Percentiles rank a stretch among this genome's conserved stretches.
These are phyloP conservation scores for Phrynocephalus guinanensis DNA, from an alignment of 2,797 vertebrate genomes.

Conservation along the genomic window DNA sequence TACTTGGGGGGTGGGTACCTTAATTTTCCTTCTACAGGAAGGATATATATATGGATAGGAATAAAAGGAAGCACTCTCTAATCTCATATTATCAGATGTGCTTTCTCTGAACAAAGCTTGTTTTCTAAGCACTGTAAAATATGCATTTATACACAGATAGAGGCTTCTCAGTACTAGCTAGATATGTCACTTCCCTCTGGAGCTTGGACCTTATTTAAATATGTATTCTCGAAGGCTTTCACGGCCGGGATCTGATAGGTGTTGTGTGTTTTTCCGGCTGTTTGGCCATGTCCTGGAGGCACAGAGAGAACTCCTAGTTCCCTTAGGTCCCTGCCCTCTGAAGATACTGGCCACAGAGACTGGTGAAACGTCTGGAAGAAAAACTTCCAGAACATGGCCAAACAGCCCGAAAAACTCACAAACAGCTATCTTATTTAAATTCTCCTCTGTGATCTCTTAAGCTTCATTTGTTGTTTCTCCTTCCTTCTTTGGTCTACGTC, in stretches of 20 bases:
- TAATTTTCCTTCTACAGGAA: neutral
- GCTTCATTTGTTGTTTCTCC: neutral
- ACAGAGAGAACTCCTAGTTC: too few relatives aligned
- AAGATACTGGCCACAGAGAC: too few relatives aligned
- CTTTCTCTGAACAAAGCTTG: neutral
- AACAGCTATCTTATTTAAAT: too few relatives aligned
- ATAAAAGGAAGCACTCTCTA: neutral
- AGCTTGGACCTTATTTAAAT: neutral
- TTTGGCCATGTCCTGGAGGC: too few relatives aligned
- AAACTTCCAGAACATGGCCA: too few relatives aligned
- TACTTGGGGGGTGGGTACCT: neutral
- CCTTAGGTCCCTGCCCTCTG: too few relatives aligned
- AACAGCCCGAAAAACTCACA: too few relatives aligned
- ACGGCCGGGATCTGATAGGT: too few relatives aligned
- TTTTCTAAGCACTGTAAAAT: neutral
- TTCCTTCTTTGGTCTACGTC: neutral
- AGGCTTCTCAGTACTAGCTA: neutral
- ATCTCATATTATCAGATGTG: neutral
- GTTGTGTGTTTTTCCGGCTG: too few relatives aligned
- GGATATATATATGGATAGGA: neutral
- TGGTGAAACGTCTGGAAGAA: too few relatives aligned
- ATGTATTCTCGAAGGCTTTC: too few relatives aligned
- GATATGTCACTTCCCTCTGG: neutral
- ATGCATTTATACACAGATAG: neutral
- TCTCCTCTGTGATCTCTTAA: neutral